Conservation (phyloP, 2,797 vertebrate genomes). For the Notolepis coatsorum region DNA sequence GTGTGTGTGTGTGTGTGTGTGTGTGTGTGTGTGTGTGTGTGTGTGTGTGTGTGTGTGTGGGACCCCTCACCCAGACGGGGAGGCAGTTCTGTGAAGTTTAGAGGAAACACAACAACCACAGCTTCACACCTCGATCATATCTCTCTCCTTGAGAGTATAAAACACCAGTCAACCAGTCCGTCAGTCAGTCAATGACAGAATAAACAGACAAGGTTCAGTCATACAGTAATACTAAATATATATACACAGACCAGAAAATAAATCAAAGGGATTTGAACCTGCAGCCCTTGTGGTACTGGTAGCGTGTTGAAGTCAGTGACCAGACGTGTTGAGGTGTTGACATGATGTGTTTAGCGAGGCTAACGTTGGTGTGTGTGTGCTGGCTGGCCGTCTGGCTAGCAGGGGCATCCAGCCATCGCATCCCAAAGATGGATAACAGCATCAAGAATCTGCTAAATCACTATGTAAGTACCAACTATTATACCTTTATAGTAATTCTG, state of each 20-base stretch:
- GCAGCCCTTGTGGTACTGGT: no score
- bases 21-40: constrained; percentile 2
- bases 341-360: neutral
- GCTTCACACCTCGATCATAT: neutral
- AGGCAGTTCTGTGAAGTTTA: neutral
- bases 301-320: no score
- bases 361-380: no score
- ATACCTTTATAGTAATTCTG: neutral
- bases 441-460: no score
- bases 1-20: neutral
- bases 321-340: neutral
- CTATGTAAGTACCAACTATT: no score
- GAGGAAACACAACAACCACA: neutral
- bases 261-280: neutral
- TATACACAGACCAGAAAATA: neutral
- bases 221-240: neutral
- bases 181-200: neutral
- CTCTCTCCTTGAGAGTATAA: neutral
- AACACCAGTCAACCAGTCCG: neutral
- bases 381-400: no score
- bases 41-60: neutral
- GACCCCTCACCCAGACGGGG: neutral
- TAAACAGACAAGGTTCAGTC: neutral
- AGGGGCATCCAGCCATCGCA: no score
- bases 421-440: no score